phyloP scores from a whole-genome alignment of 2,797 vertebrate genomes.

The Coccyzus lansbergi region DNA sequence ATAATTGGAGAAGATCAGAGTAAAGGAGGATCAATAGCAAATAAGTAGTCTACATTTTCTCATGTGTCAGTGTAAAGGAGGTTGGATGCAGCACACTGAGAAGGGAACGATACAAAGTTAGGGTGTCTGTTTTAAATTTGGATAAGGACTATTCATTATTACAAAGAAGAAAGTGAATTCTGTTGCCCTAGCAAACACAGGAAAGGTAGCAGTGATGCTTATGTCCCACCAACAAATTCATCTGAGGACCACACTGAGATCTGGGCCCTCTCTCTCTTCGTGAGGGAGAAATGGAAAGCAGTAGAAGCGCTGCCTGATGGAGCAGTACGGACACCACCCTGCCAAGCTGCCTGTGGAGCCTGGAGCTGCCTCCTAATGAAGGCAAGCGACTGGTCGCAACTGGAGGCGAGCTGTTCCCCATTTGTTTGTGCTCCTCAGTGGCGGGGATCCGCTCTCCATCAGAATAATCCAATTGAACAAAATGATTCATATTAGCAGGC shows the following conservation, averaged over 20 bases:
- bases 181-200: neutral
- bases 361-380: conserved; percentile 64
- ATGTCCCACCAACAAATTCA: neutral
- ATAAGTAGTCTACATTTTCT: conserved; percentile 11
- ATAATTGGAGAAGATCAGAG: conserved; percentile 19
- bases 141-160: rapidly evolving
- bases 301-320: neutral
- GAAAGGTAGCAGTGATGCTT: neutral
- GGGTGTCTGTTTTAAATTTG: neutral
- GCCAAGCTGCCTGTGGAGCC: conserved; percentile 19
- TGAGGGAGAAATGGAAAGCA: neutral
- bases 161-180: neutral
- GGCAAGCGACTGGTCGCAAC: conserved; percentile 43
- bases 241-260: neutral
- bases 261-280: neutral
- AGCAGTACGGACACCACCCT: neutral
- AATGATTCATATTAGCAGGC: conserved; percentile 78
- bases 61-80: neutral
- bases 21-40: conserved; percentile 10
- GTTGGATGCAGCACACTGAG: neutral
- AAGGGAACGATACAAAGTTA: neutral
- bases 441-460: conserved; percentile 69
- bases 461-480: conserved; percentile 80
- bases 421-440: conserved; percentile 61
- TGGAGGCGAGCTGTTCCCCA: conserved; percentile 48